Conservation (phyloP, 1,140 invertebrate genomes). For the Drosophila micromelanica region DNA sequence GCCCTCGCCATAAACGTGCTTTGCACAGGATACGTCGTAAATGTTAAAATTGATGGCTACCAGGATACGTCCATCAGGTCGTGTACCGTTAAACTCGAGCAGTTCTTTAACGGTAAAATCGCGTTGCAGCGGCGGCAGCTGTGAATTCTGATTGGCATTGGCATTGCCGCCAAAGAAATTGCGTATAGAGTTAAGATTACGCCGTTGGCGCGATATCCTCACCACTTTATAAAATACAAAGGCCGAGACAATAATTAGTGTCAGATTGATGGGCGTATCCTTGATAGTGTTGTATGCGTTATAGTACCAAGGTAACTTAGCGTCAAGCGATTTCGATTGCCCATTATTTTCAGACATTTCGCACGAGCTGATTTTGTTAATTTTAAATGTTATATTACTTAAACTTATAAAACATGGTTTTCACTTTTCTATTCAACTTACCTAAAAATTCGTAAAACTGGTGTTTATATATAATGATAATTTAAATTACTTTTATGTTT, state of each 20-base stretch:
- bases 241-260: conserved; percentile 47
- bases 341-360: conserved; percentile 11
- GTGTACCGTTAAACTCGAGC: conserved; percentile 44
- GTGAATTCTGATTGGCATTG: neutral
- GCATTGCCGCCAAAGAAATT: neutral
- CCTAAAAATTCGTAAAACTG: conserved; percentile 1
- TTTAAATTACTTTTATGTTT: neutral
- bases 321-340: conserved; percentile 6
- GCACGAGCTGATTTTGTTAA: neutral
- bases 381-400: neutral
- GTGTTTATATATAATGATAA: neutral
- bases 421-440: neutral
- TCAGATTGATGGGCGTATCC: conserved; percentile 38
- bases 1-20: conserved; percentile 51
- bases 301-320: conserved; percentile 49
- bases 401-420: neutral
- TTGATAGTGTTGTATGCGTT: conserved; percentile 39
- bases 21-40: conserved; percentile 53
- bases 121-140: conserved; percentile 12
- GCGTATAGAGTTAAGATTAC: neutral
- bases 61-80: conserved; percentile 49
- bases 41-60: conserved; percentile 57
- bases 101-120: conserved; percentile 55
- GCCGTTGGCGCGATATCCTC: conserved; percentile 25
- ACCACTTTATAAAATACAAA: conserved; percentile 57